These are phyloP conservation scores for Laupala kohalensis DNA, from an alignment of 1,140 invertebrate genomes.

Conservation along the genomic window DNA sequence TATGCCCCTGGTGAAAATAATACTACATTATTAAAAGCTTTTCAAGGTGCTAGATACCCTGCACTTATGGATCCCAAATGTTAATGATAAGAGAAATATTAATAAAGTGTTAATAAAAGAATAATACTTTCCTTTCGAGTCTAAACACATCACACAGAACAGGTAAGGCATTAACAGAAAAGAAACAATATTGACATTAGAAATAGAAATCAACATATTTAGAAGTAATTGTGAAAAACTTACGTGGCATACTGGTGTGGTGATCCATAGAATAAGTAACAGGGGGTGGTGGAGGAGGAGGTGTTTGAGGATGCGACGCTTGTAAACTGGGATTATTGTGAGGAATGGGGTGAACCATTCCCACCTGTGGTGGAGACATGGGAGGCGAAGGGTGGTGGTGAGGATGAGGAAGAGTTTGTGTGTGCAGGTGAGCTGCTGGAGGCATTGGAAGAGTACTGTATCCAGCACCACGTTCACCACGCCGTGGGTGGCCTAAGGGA, in stretches of 20 bases:
- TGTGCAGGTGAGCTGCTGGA: constrained; percentile 22
- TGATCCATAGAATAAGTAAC: constrained; percentile 39
- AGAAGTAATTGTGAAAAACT: constrained; percentile 28
- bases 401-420: constrained; percentile 31
- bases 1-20: no score
- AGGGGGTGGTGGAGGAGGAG: constrained; percentile 37
- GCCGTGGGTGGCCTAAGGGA: constrained; percentile 63
- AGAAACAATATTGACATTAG: background rate
- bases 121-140: background rate
- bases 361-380: constrained; percentile 22
- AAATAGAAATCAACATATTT: background rate
- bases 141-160: background rate
- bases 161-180: background rate
- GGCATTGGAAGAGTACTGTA: constrained; percentile 66
- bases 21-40: no score
- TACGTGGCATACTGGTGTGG: constrained; percentile 64
- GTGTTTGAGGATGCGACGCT: constrained; percentile 26
- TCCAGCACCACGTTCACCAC: constrained; percentile 57
- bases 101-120: background rate
- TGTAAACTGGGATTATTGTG: constrained; percentile 18
- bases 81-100: no score
- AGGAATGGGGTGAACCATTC: constrained; percentile 28
- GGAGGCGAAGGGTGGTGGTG: constrained; percentile 14
- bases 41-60: no score
- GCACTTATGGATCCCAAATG: no score